Base-by-base conservation (phyloP, 2,113 vertebrate species). In the Delphinus delphis region DNA sequence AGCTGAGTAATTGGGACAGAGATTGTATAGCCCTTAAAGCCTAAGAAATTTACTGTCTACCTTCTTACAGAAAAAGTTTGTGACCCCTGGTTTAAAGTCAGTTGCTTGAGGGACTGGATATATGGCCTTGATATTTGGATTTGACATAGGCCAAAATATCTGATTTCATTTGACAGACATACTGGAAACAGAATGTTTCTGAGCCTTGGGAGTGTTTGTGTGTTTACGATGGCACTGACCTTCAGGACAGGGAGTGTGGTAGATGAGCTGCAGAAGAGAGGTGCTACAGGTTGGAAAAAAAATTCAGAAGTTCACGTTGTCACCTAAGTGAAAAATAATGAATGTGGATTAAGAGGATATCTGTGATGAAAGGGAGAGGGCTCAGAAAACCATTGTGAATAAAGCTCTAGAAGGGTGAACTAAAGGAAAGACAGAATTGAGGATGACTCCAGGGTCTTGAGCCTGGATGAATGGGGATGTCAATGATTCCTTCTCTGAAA, bases 141-240 rank as follows among this genome's bases (percentile, higher is more conserved):
- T 93, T 83, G 50, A 44, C 88, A 5, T 77, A 88, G 33, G 20
- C 63, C 82, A 90, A 97, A 96, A 73, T 93, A 68, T 7, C 87
- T 77, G 80, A 65, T n/a, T 88, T 79, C 20, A 28, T 90, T 88
- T 88, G 47, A 18, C 71, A 95, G 85, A 28, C n/a, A 70, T 86
- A 92, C 50, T 96, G 63, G 63, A 84, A 70, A 79, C 58, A 92
- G 82, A 73, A 44, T 74, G 65, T 38, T 83, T 80, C 67, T 80
- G 73, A 90, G 47, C 58, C 18, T 92, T 18, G 63, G 50, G 65
- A 70, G 14, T 76, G 1, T 76, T 53, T 74, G 21, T 87, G 25
- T 91, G 79, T 62, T 81, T 44, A 9, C 2, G 8, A 31, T 41
- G 14, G 36, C 15, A 50, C 6, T 58, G 18, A 71, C 47, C 60